Evolutionary conservation across 1,140 invertebrate species (phyloP).

Genomic region (Drosophila ercepeae): DNA sequence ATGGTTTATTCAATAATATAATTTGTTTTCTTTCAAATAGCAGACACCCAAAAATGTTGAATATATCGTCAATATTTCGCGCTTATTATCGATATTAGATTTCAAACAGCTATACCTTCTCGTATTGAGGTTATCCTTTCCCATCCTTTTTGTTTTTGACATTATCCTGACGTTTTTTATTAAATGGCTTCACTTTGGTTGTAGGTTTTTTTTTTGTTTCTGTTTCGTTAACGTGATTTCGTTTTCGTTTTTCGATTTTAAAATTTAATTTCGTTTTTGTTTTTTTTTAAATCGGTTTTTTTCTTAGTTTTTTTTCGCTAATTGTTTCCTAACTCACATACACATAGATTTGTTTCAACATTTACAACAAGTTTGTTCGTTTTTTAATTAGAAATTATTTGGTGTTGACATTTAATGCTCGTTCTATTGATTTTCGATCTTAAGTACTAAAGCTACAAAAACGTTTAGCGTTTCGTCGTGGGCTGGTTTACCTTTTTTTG

Average conservation of each 20-base stretch:
- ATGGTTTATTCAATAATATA: conserved; percentile 47
- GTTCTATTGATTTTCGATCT: conserved; percentile 6
- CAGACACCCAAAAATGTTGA: conserved; percentile 67
- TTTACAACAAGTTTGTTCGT: conserved; percentile 50
- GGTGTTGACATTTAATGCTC: conserved; percentile 36
- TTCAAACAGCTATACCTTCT: conserved; percentile 53
- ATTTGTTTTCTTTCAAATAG: conserved; percentile 46
- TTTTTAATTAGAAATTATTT: conserved; percentile 32
- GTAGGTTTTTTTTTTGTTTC: background rate
- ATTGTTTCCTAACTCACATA: conserved; percentile 14
- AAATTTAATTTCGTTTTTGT: conserved; percentile 20
- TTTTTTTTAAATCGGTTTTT: conserved; percentile 32
- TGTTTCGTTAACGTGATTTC: background rate
- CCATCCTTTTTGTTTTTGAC: no score
- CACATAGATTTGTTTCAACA: conserved; percentile 50
- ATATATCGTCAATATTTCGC: conserved; percentile 37
- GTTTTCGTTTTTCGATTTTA: conserved; percentile 19
- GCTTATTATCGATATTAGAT: conserved; percentile 45
- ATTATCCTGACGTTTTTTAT: background rate
- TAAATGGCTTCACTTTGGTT: conserved; percentile 3
- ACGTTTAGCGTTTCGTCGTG: conserved; percentile 44
- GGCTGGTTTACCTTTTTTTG: conserved; percentile 55
- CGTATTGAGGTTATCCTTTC: conserved; percentile 15
- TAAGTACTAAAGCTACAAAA: conserved; percentile 58
- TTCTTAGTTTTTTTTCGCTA: conserved; percentile 3